Conservation (phyloP, 2,797 vertebrate genomes). For the Syngnathus rostellatus region DNA sequence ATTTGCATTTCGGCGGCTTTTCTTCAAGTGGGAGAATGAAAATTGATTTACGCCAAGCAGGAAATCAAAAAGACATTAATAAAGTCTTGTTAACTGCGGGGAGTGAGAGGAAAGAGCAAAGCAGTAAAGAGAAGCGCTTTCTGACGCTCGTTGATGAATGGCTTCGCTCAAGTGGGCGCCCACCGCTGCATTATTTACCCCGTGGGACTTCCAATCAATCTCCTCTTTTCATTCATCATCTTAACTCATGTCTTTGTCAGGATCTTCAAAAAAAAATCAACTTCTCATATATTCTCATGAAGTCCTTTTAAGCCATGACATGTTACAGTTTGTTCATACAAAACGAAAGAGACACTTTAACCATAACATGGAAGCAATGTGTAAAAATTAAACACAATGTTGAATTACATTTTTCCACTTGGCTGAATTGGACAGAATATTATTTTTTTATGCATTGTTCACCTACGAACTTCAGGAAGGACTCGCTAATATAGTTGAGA, state of each 20-base stretch:
- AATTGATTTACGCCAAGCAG: background rate
- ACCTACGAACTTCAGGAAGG: background rate
- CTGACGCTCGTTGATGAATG: background rate
- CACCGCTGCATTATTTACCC: background rate
- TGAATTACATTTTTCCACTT: background rate
- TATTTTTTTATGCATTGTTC: background rate
- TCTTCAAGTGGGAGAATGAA: background rate
- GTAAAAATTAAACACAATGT: background rate
- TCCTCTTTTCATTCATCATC: background rate
- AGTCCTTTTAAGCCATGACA: background rate
- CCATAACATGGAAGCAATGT: background rate
- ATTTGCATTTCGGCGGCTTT: background rate
- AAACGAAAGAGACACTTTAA: background rate
- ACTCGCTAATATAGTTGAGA: background rate
- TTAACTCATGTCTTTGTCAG: background rate
- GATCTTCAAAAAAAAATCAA: background rate
- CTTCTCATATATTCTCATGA: background rate
- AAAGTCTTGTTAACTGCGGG: background rate
- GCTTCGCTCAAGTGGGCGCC: background rate
- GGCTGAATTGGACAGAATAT: background rate
- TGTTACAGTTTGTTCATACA: background rate
- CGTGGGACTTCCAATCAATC: background rate
- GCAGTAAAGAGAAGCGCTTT: background rate
- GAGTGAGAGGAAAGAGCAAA: background rate
- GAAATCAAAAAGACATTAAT: background rate